These are phyloP conservation scores for Poecilia latipinna DNA, from an alignment of 2,113 vertebrate species.

Conservation along the genomic window DNA sequence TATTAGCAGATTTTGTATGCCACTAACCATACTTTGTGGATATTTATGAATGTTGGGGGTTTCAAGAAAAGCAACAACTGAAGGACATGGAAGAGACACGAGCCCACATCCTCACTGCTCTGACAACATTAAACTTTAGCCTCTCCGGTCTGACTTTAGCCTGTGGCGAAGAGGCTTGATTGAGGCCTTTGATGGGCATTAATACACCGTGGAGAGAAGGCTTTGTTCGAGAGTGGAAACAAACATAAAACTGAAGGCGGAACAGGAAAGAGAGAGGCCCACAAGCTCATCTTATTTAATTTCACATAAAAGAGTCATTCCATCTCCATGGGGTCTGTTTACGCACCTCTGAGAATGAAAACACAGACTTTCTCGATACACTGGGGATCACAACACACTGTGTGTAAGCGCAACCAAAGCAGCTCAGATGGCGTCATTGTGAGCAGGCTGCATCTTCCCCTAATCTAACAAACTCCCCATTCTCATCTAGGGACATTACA, in stretches of 20 bases:
- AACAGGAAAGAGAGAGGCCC: constrained; percentile 68
- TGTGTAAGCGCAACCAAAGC: constrained; percentile 2
- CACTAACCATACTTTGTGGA: constrained; percentile 42
- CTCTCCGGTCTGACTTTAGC: constrained; percentile 64
- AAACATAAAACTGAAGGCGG: constrained; percentile 63
- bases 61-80: constrained; percentile 61
- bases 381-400: neutral
- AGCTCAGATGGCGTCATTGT: constrained; percentile 5
- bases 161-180: constrained; percentile 71
- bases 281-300: constrained; percentile 74
- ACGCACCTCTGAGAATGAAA: constrained; percentile 39
- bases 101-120: constrained; percentile 63
- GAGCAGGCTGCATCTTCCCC: constrained; percentile 13
- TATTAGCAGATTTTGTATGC: constrained; percentile 40
- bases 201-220: constrained; percentile 69
- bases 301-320: constrained; percentile 68
- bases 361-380: constrained; percentile 13
- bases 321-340: constrained; percentile 48
- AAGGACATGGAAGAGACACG: constrained; percentile 59
- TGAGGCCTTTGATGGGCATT: constrained; percentile 75
- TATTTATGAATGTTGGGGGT: constrained; percentile 58
- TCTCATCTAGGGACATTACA: neutral
- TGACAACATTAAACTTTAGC: constrained; percentile 65
- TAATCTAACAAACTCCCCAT: constrained; percentile 6
- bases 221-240: constrained; percentile 72